Conservation (phyloP, 2,113 vertebrate genomes). For the Tachycineta bicolor region DNA sequence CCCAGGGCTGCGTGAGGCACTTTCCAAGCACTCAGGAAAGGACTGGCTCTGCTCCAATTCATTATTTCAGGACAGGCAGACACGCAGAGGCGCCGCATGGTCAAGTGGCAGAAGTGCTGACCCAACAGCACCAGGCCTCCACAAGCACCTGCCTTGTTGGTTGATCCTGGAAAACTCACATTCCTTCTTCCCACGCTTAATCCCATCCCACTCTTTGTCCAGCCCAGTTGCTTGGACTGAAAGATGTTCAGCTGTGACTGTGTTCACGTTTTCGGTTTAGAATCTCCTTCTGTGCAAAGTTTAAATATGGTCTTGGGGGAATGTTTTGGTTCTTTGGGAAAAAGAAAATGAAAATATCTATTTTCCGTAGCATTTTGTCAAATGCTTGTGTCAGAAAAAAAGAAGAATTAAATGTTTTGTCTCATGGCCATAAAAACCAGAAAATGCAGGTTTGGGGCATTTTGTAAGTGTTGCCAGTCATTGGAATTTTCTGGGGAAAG, state of each 20-base stretch:
- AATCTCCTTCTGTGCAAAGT: background rate
- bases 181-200: background rate
- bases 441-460: background rate
- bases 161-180: background rate
- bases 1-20: background rate
- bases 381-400: background rate
- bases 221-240: background rate
- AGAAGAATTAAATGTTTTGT: background rate
- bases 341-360: background rate
- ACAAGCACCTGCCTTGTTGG: background rate
- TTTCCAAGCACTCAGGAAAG: constrained; percentile 1
- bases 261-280: background rate
- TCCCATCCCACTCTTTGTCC: background rate
- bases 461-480: background rate
- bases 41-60: constrained; percentile 41
- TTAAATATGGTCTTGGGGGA: background rate
- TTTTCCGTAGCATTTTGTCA: background rate
- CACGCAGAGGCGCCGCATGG: background rate
- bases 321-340: background rate
- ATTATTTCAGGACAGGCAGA: background rate
- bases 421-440: background rate
- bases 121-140: background rate
- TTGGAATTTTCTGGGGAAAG: background rate
- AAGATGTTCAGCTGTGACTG: background rate
- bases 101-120: constrained; percentile 21